phyloP scores from a whole-genome alignment of 1,140 invertebrate species.

The Goniozus legneri region DNA sequence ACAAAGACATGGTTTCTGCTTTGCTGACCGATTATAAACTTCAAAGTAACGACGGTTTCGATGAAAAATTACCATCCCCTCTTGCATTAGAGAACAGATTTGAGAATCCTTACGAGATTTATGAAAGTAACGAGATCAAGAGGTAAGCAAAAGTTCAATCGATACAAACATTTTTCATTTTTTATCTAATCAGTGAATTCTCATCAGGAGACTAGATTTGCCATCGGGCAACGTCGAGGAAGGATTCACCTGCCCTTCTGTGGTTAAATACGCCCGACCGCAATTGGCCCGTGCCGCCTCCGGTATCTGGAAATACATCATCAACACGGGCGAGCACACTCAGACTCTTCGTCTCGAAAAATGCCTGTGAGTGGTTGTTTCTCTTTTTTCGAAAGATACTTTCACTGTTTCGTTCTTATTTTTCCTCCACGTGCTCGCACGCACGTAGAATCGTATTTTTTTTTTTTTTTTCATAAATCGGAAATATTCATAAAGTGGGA shows the following conservation, averaged over 20 bases:
- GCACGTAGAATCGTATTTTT: too few species aligned
- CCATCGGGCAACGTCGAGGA: conserved; percentile 56
- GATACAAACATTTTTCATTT: neutral
- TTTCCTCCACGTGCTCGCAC: too few species aligned
- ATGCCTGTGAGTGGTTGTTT: conserved; percentile 74
- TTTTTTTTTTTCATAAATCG: too few species aligned
- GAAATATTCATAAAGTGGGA: too few species aligned
- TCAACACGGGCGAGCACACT: conserved; percentile 81
- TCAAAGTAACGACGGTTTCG: conserved; percentile 29
- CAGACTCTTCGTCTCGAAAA: conserved; percentile 82
- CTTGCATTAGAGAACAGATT: conserved; percentile 26
- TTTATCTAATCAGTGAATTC: conserved; percentile 2
- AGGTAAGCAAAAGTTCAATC: conserved; percentile 31
- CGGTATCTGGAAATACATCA: conserved; percentile 83
- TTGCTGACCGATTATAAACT: conserved; percentile 65
- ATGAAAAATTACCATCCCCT: conserved; percentile 17
- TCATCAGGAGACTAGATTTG: conserved; percentile 57
- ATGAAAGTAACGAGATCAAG: conserved; percentile 49
- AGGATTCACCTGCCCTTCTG: conserved; percentile 77
- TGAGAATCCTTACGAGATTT: conserved; percentile 28
- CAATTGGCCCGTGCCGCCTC: conserved; percentile 77
- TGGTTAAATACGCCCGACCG: conserved; percentile 77
- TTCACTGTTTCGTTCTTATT: too few species aligned
- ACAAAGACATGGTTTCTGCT: conserved; percentile 66
- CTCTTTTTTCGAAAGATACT: too few species aligned